Evolutionary conservation across 2,888 invertebrate species (phyloP), one percentile per base, ranked within the genome.

Genomic region (Brachylomia viminalis): DNA sequence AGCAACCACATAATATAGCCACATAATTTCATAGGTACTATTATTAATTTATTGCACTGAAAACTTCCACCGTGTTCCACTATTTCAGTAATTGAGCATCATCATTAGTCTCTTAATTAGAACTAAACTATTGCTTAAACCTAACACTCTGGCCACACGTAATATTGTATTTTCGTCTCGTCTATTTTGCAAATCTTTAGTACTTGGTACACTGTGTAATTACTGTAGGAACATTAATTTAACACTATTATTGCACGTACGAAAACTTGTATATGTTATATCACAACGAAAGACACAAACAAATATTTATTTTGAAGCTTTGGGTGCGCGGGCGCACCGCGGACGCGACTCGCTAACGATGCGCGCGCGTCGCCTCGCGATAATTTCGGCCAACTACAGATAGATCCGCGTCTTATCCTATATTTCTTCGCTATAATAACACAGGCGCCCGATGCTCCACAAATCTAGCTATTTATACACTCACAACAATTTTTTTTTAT

Each of bases 401-500:
- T 86, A 80, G 80, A 84, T 86, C 76, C 79, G 75, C 84, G 81
- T 84, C 88, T 86, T 90, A 91, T 92, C 90, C 91, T 92, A 92
- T 91, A 93, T 93, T 91, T 91, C 91, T 92, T 90, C 88, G 89
- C 92, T 92, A 92, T 92, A 93, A 92, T 92, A 93, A 92, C 91
- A 92, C 90, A 90, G 88, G 86, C 85, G 83, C 90, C 90, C 88
- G 88, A 89, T 92, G 93, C 90, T 94, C 93, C 90, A 94, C 94
- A 94, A 94, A 94, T 94, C 90, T 92, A 92, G 91, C 92, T 96
- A 95, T 95, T 95, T 94, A 93, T 95, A 95, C 87, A 89, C 89
- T 85, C 85, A 86, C 81, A 86, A 87, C 83, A 70, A 75, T 72
- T 75, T 85, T 82, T 82, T 89, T 91, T 91, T 88, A 91, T 91